Base-by-base conservation (phyloP, 1,140 invertebrate species). In the Panagrolaimus sp. region DNA sequence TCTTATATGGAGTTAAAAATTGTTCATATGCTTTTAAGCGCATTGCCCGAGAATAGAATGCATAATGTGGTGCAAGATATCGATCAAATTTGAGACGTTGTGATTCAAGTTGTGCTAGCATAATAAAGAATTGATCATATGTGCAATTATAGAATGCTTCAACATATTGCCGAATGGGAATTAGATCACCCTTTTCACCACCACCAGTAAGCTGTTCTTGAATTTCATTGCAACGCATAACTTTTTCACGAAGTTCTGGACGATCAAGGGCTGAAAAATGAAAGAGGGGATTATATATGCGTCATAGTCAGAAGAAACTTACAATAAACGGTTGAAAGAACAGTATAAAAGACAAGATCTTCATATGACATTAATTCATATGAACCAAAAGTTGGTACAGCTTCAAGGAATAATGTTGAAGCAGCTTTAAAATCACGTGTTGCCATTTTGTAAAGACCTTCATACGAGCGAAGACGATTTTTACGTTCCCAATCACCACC, bases 401-500 rank as follows among this genome's bases (percentile, higher is more conserved):
- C 97, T 82, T 99, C 96, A 72, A 99, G 88, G 83, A 98, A 98
- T 61, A 96, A 89, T 57, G 89, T 89, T 2, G 96, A 92, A 14
- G 96, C 94, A 78, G 89, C 89, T 84, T 93, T 93, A 81, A 98
- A 98, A 82, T 99, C 93, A 72, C 96, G 87, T 46, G 98, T 90
- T 5, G 93, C 90, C 85, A 99, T 91, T 73, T 91, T 92, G 82
- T 98, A 98, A 27, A 96, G 89, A 53, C 93, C 96, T 86, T 88
- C 85, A 82, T 93, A 93, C 1, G 91, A 91, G 84, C 98, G 98
- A 0, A 99, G 85, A 71, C 96, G 89, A 84, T 99, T 99, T 73
- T 96, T 88, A 63, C 96, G 89, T 80, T 98, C 93, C 96, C 96
- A 99, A 85, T 99, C 96, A 43, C 96, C 96, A 73, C 96, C 96